phyloP scores from a whole-genome alignment of 2,888 invertebrate genomes.

The Aporophyla lueneburgensis region DNA sequence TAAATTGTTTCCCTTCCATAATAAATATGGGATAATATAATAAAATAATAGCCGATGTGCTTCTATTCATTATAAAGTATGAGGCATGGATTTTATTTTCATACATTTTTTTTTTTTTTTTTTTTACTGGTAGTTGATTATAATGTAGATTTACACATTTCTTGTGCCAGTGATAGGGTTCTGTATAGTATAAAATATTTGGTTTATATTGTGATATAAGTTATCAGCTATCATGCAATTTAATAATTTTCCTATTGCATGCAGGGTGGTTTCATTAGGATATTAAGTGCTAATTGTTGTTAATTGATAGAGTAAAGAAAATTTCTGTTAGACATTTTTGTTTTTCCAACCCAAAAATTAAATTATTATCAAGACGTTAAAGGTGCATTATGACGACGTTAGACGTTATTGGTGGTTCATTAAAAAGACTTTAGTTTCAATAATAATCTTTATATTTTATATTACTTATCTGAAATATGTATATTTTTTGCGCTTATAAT shows the following conservation, averaged over 20 bases:
- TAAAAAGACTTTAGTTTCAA: neutral
- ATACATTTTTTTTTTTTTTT: conserved; percentile 66
- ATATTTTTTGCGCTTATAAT: no score
- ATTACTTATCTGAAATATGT: no score
- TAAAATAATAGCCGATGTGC: conserved; percentile 83
- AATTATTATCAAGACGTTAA: neutral
- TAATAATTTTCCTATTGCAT: conserved; percentile 62
- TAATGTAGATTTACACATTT: conserved; percentile 88
- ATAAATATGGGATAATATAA: conserved; percentile 70
- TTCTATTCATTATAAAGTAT: conserved; percentile 79
- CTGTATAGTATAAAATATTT: conserved; percentile 23
- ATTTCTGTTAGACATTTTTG: conserved; percentile 66
- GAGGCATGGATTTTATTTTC: conserved; percentile 82
- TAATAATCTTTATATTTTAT: neutral
- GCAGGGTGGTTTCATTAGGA: conserved; percentile 49
- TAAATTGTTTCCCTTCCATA: conserved; percentile 76
- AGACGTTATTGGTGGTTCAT: neutral
- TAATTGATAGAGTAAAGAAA: conserved; percentile 26
- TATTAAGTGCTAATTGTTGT: conserved; percentile 54
- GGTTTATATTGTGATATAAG: conserved; percentile 42
- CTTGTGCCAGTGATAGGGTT: conserved; percentile 58
- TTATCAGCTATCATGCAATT: conserved; percentile 61
- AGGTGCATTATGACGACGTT: neutral
- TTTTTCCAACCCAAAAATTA: neutral
- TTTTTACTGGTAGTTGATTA: conserved; percentile 58